phyloP scores from a whole-genome alignment of 2,113 vertebrate species.

The Cynoglossus semilaevis region DNA sequence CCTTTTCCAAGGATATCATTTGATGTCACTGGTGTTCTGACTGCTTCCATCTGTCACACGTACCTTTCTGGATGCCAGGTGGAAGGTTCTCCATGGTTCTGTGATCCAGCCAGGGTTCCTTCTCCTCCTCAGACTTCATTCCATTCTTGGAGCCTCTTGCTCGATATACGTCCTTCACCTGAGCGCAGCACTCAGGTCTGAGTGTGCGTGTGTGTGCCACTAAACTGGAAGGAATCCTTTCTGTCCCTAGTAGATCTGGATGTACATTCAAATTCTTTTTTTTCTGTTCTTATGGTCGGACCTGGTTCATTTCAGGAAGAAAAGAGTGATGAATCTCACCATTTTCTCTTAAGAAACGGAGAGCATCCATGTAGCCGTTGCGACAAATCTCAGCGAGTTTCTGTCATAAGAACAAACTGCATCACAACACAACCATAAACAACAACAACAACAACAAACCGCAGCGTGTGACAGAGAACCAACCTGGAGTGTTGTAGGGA shows the following conservation, averaged over 20 bases:
- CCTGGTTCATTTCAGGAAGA: not conserved
- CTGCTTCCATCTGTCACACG: not conserved
- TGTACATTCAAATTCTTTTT: not conserved
- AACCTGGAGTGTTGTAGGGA: slow-evolving; percentile 73
- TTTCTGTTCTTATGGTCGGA: not conserved
- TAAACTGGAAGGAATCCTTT: slow-evolving; percentile 21
- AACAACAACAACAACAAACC: not conserved
- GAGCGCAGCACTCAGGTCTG: not conserved
- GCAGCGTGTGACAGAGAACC: not conserved
- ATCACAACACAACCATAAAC: too few relatives aligned
- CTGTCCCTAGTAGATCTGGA: slow-evolving; percentile 70
- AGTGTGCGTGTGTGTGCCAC: not conserved
- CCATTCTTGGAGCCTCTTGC: not conserved
- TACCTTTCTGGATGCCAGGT: slow-evolving; percentile 74
- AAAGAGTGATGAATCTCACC: slow-evolving; percentile 64
- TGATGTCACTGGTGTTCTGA: not conserved
- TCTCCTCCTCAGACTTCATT: slow-evolving; percentile 11
- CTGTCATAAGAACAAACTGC: slow-evolving; percentile 62
- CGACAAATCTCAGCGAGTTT: slow-evolving; percentile 82
- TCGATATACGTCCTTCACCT: not conserved
- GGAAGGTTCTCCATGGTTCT: slow-evolving; percentile 73
- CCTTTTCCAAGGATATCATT: too few relatives aligned
- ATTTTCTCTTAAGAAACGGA: slow-evolving; percentile 80
- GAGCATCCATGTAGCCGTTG: slow-evolving; percentile 83
- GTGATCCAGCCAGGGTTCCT: slow-evolving; percentile 66